Evolutionary conservation across 2,113 vertebrate genomes (phyloP), one percentile per base, ranked within the genome.

Genomic region (Progne subis): DNA sequence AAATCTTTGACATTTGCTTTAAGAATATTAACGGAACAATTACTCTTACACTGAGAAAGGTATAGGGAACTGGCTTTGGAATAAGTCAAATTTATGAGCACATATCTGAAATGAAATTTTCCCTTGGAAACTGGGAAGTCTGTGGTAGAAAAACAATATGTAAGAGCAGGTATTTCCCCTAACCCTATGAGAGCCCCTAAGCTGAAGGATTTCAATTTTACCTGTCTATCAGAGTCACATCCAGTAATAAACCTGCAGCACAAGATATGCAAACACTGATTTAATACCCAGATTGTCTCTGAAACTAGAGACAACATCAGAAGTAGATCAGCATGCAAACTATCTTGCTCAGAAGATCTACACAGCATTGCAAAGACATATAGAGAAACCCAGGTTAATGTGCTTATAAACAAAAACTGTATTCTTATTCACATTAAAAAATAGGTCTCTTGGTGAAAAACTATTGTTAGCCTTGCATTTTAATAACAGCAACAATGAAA

Each of bases 1-100:
- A 88, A 86, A 83, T 86, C 82, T 88, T 29, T 70, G 71, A 49
- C 60, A 95, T 84, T 92, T 86, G 69, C 87, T 88, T 95, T 72
- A 90, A 86, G 47, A 92, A 75, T 71, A 95, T 79, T 84, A 88
- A 77, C 41, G 6, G 49, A 95, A 78, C 43, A 88, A 92, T 92
- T 71, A 92, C 37, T 90, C 69, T 90, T 86, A 56, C 16, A 53
- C 49, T 68, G 46, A 84, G 69, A 90, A 96, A 94, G n/a, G 64
- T 78, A 86, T 4, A 18, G 12, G 47, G 20, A 67, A 59, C 46
- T 82, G 34, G 0, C 55, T 88, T 92, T 8, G 12, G 44, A 96
- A 56, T 93, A 94, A 95, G 56, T 93, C 76, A 81, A 39, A 92
- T 89, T 86, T 69, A 89, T 49, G 21, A 87, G 57, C 70, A 77